phyloP scores from a whole-genome alignment of 2,888 invertebrate genomes.

The Ganaspis brasiliensis region DNA sequence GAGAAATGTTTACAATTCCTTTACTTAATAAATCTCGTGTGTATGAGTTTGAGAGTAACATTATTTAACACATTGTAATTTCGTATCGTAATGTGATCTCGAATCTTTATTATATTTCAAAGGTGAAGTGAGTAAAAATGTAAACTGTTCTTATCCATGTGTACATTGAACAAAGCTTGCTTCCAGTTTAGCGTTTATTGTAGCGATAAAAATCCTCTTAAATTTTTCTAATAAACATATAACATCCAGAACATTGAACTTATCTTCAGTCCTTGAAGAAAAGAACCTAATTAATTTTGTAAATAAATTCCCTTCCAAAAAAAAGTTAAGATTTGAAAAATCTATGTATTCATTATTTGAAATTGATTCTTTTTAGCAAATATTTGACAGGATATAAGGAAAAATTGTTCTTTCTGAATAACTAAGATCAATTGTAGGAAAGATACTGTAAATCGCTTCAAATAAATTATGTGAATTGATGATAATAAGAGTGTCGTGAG shows the following conservation, averaged over 20 bases:
- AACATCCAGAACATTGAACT: too few species aligned
- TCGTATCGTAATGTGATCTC: conserved; percentile 58
- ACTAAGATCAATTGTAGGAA: conserved; percentile 8
- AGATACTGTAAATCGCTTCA: conserved; percentile 12
- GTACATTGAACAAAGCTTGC: conserved; percentile 60
- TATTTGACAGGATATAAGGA: too few species aligned
- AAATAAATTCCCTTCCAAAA: too few species aligned
- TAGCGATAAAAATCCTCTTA: neutral
- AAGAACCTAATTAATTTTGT: too few species aligned
- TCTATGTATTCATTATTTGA: too few species aligned
- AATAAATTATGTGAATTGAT: conserved; percentile 15
- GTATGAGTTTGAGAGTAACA: conserved; percentile 1
- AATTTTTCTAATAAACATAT: conserved; percentile 6
- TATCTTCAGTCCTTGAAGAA: too few species aligned
- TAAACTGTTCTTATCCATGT: conserved; percentile 60
- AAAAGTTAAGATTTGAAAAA: too few species aligned
- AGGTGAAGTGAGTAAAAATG: conserved; percentile 57
- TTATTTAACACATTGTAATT: conserved; percentile 41
- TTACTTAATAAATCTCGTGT: neutral
- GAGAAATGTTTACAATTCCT: conserved; percentile 47
- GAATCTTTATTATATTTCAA: conserved; percentile 60
- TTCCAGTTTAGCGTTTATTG: conserved; percentile 42
- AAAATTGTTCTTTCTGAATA: neutral
- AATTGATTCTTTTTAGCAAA: too few species aligned
- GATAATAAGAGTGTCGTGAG: conserved; percentile 16